Evolutionary conservation across 2,113 vertebrate genomes (phyloP), one percentile per base, ranked within the genome.

Genomic region (Struthio camelus): DNA sequence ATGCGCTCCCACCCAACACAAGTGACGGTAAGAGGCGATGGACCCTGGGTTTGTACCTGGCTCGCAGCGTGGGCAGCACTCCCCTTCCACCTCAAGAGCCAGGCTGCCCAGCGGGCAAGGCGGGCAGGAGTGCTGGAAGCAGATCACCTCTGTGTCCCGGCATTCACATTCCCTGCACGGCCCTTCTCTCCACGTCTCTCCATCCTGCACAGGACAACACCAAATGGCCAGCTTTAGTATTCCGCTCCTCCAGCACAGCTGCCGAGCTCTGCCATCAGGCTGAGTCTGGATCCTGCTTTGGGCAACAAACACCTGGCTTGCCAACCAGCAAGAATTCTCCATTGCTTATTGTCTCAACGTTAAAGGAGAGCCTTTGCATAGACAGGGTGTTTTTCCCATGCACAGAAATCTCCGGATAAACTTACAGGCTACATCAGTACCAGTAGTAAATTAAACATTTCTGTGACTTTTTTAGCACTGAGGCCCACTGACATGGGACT

Each of bases 111-210:
- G 69, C 1, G 98, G 98, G 91, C 99, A 99, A 1, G 98, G 98
- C 2, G 96, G 97, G 86, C 99, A 99, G 80, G 99, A 98, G 12
- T 79, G 98, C 72, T 98, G 97, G 32, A 98, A 99, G 96, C 99
- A 99, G 36, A 95, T 98, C 89, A 99, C 98, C 50, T 92, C 97
- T 6, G 96, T 90, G 0, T 95, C 95, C 13, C 16, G 97, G 84
- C 99, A 99, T 59, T 99, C 97, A 8, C 99, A 99, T 20, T 98
- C 89, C 15, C 92, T 81, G 70, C 99, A 99, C 1, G 59, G 95
- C 10, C 98, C 98, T 2, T 99, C 99, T 1, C 90, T 91, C 98
- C 99, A 99, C 7, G 71, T 97, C 73, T 98, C 97, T 25, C 97
- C 95, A 2, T 98, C 94, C 99, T 99, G 83, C 30, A 3, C 1